phyloP scores from a whole-genome alignment of 64 coral and sea anemone genomes.

The Stylophora pistillata region DNA sequence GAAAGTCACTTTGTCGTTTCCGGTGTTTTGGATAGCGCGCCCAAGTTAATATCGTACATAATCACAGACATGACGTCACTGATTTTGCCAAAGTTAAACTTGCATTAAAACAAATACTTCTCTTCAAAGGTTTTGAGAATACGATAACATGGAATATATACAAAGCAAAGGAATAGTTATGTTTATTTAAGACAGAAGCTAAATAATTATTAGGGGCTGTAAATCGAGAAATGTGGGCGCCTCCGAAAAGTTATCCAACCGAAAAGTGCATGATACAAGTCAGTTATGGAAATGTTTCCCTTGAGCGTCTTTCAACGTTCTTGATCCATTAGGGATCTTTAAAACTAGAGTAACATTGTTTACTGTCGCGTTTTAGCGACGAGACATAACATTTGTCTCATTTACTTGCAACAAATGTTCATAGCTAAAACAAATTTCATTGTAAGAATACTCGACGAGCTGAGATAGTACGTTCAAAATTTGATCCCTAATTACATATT shows the following conservation, averaged over 20 bases:
- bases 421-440: not conserved
- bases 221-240: not conserved
- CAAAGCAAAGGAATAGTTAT: not conserved
- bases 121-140: not conserved
- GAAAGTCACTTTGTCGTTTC: too few relatives aligned
- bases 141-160: not conserved
- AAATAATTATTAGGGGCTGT: not conserved
- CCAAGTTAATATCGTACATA: too few relatives aligned
- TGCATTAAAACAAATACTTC: not conserved
- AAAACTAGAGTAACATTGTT: not conserved
- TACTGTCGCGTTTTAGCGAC: conserved; percentile 15
- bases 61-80: not conserved
- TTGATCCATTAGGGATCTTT: not conserved
- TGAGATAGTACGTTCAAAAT: too few relatives aligned
- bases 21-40: too few relatives aligned
- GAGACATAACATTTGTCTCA: not conserved
- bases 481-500: too few relatives aligned
- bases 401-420: not conserved
- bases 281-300: not conserved
- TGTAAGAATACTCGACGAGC: too few relatives aligned
- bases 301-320: not conserved
- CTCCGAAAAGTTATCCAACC: not conserved
- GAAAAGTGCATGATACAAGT: not conserved
- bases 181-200: conserved; percentile 6
- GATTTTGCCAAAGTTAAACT: not conserved